These are phyloP conservation scores for Patella vulgata DNA, from an alignment of 1,140 invertebrate genomes.

Conservation along the genomic window DNA sequence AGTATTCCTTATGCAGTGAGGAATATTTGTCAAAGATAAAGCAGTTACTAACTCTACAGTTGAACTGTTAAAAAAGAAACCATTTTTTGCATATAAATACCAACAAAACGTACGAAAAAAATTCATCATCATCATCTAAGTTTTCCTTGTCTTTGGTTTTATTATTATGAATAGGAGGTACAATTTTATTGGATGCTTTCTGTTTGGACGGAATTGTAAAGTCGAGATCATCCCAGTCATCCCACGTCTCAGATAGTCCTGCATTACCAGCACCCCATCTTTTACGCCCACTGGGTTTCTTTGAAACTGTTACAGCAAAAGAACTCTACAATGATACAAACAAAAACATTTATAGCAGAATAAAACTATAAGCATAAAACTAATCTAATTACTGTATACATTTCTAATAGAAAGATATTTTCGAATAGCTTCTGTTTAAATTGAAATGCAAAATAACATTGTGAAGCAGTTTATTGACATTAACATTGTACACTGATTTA, in stretches of 20 bases:
- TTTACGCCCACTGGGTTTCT: conserved; percentile 38
- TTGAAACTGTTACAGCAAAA: conserved; percentile 42
- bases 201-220: conserved; percentile 36
- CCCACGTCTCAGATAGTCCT: conserved; percentile 53
- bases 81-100: too few species aligned
- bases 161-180: conserved; percentile 14
- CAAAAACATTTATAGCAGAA: not conserved
- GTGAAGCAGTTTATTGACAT: conserved; percentile 18
- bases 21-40: too few species aligned
- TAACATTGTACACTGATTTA: not conserved
- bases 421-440: conserved; percentile 23
- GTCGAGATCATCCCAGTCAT: conserved; percentile 62
- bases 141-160: conserved; percentile 34
- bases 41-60: too few species aligned
- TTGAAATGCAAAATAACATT: conserved; percentile 11
- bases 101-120: conserved; percentile 44
- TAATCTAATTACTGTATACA: not conserved
- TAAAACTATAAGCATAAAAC: not conserved
- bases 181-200: conserved; percentile 37
- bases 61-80: too few species aligned
- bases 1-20: too few species aligned
- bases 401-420: not conserved
- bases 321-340: conserved; percentile 33
- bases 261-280: conserved; percentile 53
- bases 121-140: conserved; percentile 56